Conservation (phyloP, 2,888 invertebrate genomes). For the Aethes cnicana region DNA sequence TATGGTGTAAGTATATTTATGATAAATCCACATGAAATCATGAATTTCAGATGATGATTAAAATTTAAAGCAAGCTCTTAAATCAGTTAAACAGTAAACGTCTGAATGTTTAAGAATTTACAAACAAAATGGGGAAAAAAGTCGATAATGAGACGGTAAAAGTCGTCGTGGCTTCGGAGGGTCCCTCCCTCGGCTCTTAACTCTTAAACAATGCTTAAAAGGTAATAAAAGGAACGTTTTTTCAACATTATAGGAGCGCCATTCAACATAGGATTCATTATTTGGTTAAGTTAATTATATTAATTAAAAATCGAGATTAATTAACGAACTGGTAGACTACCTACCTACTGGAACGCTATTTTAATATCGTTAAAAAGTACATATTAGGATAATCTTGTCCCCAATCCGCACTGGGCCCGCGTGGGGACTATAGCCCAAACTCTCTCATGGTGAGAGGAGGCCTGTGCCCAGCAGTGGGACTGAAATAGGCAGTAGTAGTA, state of each 20-base stretch:
- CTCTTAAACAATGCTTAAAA: conserved; percentile 76
- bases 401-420: no score
- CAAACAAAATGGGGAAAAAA: conserved; percentile 65
- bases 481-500: no score
- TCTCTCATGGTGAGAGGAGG: no score
- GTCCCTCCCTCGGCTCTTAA: conserved; percentile 62
- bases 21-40: no score
- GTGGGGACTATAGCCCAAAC: no score
- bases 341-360: no score
- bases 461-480: no score
- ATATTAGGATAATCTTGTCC: no score
- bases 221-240: conserved; percentile 75
- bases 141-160: conserved; percentile 73
- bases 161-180: conserved; percentile 56
- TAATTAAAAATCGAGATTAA: conserved; percentile 51
- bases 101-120: conserved; percentile 51
- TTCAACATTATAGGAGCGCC: conserved; percentile 43
- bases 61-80: conserved; percentile 42
- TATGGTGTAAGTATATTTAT: no score
- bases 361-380: no score
- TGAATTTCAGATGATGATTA: conserved; percentile 1
- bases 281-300: conserved; percentile 49
- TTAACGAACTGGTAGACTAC: conserved; percentile 13
- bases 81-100: conserved; percentile 49
- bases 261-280: conserved; percentile 42